phyloP scores from a whole-genome alignment of 2,888 invertebrate species.

The Phortica magna region DNA sequence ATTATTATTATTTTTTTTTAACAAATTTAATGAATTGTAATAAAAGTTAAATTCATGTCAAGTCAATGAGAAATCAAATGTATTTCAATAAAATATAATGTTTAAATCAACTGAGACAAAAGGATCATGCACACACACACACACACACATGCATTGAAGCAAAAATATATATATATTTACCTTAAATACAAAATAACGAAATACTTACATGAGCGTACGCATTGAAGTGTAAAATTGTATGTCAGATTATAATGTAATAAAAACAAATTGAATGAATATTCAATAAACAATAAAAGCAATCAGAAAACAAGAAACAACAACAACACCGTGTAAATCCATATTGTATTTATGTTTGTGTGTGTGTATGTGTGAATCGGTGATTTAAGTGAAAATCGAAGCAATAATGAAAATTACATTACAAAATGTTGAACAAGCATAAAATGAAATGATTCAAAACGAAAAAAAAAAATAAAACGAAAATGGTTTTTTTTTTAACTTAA shows the following conservation, averaged over 20 bases:
- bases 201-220: conserved; percentile 47
- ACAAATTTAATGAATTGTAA: conserved; percentile 68
- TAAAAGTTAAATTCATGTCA: conserved; percentile 16
- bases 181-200: conserved; percentile 21
- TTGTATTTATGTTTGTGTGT: conserved; percentile 8
- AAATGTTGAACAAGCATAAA: conserved; percentile 23
- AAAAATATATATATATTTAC: conserved; percentile 1
- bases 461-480: conserved; percentile 2
- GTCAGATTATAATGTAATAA: conserved; percentile 56
- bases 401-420: conserved; percentile 16
- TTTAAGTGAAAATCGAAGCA: conserved; percentile 23
- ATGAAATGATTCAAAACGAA: conserved; percentile 1
- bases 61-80: conserved; percentile 23
- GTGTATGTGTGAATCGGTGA: not conserved
- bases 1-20: conserved; percentile 43
- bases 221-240: conserved; percentile 71
- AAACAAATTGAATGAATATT: conserved; percentile 34
- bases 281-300: conserved; percentile 32
- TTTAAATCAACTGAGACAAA: not conserved
- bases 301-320: conserved; percentile 32
- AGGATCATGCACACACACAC: not conserved
- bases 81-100: not conserved
- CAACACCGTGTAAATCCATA: conserved; percentile 7
- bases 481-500: not conserved
- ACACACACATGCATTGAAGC: not conserved